Base-by-base conservation (phyloP, 1,140 invertebrate species). In the Ruditapes philippinarum region DNA sequence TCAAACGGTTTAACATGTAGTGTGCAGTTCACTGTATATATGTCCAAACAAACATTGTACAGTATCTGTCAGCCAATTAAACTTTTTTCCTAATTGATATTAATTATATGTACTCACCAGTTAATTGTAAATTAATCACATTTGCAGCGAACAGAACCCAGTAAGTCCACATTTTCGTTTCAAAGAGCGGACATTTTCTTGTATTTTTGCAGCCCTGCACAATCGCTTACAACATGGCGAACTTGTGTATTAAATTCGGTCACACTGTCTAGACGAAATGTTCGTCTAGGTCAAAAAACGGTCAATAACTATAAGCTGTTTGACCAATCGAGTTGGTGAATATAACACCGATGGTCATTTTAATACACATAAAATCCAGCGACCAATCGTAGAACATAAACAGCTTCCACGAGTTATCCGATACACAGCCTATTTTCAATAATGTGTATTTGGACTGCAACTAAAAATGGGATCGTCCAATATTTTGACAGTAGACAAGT, bases 201-300 rank as follows among this genome's bases (percentile, higher is more conserved):
- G 28, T 25, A 45, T 49, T 28, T 38, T 51, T 84, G 82, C 82
- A 73, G 60, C 45, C 40, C 45, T 51, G 74, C 74, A 78, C 74
- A 54, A 38, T 70, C 54, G 31, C 7, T 81, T 62, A 65, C 54
- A 81, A 81, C 65, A 84, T 84, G 82, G 82, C 82, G 82, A 49
- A 84, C 62, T 54, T 42, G 33, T 49, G 42, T 70, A 84, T 70
- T 65, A 28, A 84, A 84, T 28, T 84, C 65, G 82, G 82, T 84
- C 82, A 84, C 65, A 73, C 5, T 36, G 82, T 84, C 82, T 84
- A 84, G 82, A 84, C 82, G 49, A 22, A 25, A 31, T 2, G 65
- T 54, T 51, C n/a, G 82, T 84, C 82, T 84, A 84, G 82, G 82
- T 84, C 82, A 73, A 33, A n/a, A 78, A 22, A 54, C 74, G 74